Base-by-base conservation (phyloP, 2,797 vertebrate species). In the Alcedo quadribrachys region DNA sequence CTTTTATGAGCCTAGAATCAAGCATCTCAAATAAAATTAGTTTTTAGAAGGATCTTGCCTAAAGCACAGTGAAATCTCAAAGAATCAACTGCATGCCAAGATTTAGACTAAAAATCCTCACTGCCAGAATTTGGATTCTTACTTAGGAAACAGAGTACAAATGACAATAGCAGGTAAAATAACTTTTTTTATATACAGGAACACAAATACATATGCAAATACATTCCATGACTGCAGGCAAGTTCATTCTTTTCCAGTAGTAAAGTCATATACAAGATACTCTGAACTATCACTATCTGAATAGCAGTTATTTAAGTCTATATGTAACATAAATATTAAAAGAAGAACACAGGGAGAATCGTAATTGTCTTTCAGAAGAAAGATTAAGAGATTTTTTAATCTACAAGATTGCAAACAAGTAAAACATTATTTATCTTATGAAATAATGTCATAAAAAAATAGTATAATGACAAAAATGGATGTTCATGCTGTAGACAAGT, bases 401-500 rank as follows among this genome's bases (percentile, higher is more conserved):
- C 81, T 91, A 84, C 87, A 93, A 85, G 46, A 74, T 61, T 80
- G 48, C 54, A 53, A 97, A 75, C 85, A 80, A 90, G 82, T 92
- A 81, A 97, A 94, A 86, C 40, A 71, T 40, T 89, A 87, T 89
- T 89, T 95, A 92, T 88, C 78, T 95, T 90, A 85, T 84, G 68
- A 91, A 95, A 83, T 89, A 91, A 87, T 93, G 87, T 93, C 90
- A 83, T 55, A 90, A 69, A 51, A 87, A 83, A 35, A 33, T 33
- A 95, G 55, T 65, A 85, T 67, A 33, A 55, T 87, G 88, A 96
- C 89, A 96, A 95, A 96, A 90, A 86, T 60, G 18, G 25, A 82
- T 87, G 82, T 75, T 94, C 54, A 60, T 63, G 35, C 81, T 93
- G 89, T 80, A 97, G 95, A 94, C 87, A 96, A 95, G 74, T 33